Percentiles rank a stretch among this genome's conserved stretches.
These are phyloP conservation scores for Psophia crepitans DNA, from an alignment of 2,113 vertebrate genomes.

Conservation along the genomic window DNA sequence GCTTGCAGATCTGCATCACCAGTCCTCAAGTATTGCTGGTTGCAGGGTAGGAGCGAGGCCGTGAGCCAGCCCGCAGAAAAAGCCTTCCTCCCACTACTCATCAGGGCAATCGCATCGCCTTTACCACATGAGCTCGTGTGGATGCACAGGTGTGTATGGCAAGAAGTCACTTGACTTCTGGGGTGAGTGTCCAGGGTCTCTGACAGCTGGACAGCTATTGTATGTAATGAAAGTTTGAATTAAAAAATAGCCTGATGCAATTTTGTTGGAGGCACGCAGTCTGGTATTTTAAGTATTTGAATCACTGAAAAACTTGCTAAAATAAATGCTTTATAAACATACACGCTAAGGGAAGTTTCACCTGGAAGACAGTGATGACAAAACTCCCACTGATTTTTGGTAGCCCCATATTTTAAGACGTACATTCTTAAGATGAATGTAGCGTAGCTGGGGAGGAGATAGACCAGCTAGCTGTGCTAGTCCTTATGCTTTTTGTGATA, in stretches of 20 bases:
- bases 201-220: background rate
- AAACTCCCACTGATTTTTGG: background rate
- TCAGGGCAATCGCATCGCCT: background rate
- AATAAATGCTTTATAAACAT: background rate
- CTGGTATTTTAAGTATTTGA: background rate
- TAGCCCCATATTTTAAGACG: background rate
- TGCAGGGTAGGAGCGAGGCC: background rate
- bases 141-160: background rate
- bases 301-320: background rate
- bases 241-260: background rate
- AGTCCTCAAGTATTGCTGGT: background rate
- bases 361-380: background rate
- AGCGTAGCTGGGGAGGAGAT: background rate
- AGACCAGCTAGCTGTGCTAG: background rate
- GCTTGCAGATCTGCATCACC: slow-evolving; percentile 18
- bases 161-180: background rate
- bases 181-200: background rate
- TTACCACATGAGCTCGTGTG: background rate
- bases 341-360: background rate
- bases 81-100: background rate
- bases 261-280: background rate
- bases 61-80: background rate
- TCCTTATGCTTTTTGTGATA: background rate
- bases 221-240: background rate
- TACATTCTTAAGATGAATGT: background rate